Evolutionary conservation across 2,888 invertebrate species (phyloP), one percentile per base, ranked within the genome.

Genomic region (Coenonympha arcania): DNA sequence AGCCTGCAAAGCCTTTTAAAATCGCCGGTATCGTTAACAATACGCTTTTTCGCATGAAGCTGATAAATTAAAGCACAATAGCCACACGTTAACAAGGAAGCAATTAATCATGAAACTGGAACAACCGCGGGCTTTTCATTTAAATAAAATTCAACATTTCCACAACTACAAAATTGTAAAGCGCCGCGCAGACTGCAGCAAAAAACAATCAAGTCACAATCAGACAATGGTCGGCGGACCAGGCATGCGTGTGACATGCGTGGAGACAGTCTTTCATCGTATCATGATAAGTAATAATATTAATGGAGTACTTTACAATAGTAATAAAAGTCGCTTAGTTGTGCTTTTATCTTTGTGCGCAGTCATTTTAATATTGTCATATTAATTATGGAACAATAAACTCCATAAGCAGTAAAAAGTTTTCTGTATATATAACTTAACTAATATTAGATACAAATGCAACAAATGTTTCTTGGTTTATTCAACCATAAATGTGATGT

Each of bases 81-180:
- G 51, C 57, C 48, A 48, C 57, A 56, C 53, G 56, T 54, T 59
- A 60, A 60, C 60, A 56, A 56, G 54, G 55, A 56, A 48, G 51
- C 55, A 59, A 55, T 59, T 59, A 55, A 59, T 60, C 57, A 57
- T 49, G 51, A 52, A 54, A 56, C 43, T 48, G 51, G 24, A 48
- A 50, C 50, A 48, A 52, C 56, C 56, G 50, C 57, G 47, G 47
- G 54, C 48, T 46, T 54, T 50, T 40, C 47, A 52, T 52, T 56
- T 56, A 57, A 57, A 57, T 57, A 52, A 57, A 55, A 57, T 52
- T 45, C 48, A 55, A 48, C 50, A 46, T 57, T 55, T 55, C 36
- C 46, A 52, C 48, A 52, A 54, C 49, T 54, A 49, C 49, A 47
- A 49, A 44, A 39, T 30, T 49, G 45, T 55, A 55, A 41, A 33